Conservation (phyloP, 2,113 vertebrate genomes). For the Siniperca knerii region DNA sequence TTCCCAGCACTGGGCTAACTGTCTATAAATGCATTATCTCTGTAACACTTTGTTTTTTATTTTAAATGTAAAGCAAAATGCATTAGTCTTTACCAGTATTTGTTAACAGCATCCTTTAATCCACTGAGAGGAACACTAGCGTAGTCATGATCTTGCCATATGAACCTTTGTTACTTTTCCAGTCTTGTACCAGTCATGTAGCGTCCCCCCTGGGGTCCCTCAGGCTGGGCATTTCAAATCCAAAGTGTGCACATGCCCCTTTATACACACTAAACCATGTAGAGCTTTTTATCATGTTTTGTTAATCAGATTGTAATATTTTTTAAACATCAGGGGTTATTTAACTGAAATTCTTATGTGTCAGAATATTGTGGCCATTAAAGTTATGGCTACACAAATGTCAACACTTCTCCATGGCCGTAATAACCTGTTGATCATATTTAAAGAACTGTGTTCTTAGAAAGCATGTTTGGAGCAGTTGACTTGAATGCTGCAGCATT, state of each 20-base stretch:
- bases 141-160: slow-evolving; percentile 27
- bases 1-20: slow-evolving; percentile 37
- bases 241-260: slow-evolving; percentile 51
- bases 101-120: slow-evolving; percentile 48
- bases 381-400: slow-evolving; percentile 22
- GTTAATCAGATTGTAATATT: slow-evolving; percentile 41
- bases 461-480: background rate
- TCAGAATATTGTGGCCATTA: slow-evolving; percentile 13
- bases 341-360: slow-evolving; percentile 34
- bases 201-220: slow-evolving; percentile 28
- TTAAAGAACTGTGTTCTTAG: background rate
- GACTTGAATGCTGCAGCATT: background rate
- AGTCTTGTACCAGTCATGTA: slow-evolving; percentile 33
- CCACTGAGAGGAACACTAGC: slow-evolving; percentile 27
- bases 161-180: slow-evolving; percentile 35
- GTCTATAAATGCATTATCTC: slow-evolving; percentile 64
- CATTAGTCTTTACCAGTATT: slow-evolving; percentile 53
- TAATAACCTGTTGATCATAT: slow-evolving; percentile 2
- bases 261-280: slow-evolving; percentile 55
- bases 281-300: slow-evolving; percentile 46
- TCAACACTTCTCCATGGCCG: background rate
- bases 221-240: slow-evolving; percentile 48
- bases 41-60: slow-evolving; percentile 76
- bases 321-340: slow-evolving; percentile 18
- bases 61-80: slow-evolving; percentile 68